Evolutionary conservation across 1,140 invertebrate species (phyloP).

Genomic region (Pentalonia nigronervosa): DNA sequence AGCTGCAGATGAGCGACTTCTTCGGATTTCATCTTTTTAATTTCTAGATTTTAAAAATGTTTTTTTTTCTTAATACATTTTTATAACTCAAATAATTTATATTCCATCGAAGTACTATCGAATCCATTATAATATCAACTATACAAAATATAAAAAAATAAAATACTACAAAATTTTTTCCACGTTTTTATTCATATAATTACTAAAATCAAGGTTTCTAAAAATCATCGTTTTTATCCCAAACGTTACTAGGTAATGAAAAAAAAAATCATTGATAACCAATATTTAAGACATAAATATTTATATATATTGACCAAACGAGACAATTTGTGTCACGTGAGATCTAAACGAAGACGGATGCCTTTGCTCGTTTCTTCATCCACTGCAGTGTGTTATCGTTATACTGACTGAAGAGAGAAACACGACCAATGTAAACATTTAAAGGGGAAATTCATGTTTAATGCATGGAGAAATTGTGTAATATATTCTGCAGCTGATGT

Average conservation of each 20-base stretch:
- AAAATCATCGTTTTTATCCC: not conserved
- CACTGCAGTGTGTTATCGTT: not conserved
- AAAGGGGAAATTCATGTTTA: conserved; percentile 25
- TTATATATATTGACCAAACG: not conserved
- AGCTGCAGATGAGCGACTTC: no score
- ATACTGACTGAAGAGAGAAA: not conserved
- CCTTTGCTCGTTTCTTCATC: not conserved
- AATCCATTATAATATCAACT: not conserved
- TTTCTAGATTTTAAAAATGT: no score
- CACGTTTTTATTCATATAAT: not conserved
- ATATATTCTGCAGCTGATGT: not conserved
- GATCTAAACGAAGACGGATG: not conserved
- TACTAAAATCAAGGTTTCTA: not conserved
- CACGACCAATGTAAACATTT: not conserved
- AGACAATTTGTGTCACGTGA: not conserved
- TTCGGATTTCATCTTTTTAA: no score
- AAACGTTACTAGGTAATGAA: not conserved
- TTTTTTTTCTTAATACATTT: not conserved
- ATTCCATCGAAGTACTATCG: not conserved
- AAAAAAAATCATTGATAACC: not conserved
- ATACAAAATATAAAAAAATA: not conserved
- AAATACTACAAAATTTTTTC: not conserved
- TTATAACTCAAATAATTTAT: not conserved
- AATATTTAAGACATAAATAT: not conserved
- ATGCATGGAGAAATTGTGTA: conserved; percentile 22